phyloP scores from a whole-genome alignment of 2,888 invertebrate genomes.

The Agrenia bidenticulata region DNA sequence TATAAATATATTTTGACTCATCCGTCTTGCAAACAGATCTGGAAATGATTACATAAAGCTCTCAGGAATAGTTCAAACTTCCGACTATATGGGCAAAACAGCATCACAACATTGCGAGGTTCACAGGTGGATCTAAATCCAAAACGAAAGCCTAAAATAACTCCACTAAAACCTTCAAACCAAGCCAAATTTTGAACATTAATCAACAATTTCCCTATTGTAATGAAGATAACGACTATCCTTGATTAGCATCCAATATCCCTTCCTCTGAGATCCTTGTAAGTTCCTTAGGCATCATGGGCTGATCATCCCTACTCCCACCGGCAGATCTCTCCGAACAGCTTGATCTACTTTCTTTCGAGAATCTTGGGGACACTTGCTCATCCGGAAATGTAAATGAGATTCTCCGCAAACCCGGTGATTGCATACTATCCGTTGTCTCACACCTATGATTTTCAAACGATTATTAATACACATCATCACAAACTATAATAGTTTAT shows the following conservation, averaged over 20 bases:
- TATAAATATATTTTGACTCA: too few species aligned
- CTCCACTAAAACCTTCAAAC: neutral
- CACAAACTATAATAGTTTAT: neutral
- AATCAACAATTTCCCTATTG: neutral
- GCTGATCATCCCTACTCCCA: conserved; percentile 17
- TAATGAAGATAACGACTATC: too few species aligned
- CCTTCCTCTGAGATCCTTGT: conserved; percentile 84
- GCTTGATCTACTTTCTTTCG: conserved; percentile 24
- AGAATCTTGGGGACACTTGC: conserved; percentile 37
- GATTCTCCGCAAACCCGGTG: conserved; percentile 41
- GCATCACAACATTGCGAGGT: too few species aligned
- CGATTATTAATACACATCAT: neutral
- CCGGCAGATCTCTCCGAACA: conserved; percentile 5
- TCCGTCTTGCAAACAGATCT: too few species aligned
- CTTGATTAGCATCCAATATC: conserved; percentile 72
- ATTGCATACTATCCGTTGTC: conserved; percentile 43
- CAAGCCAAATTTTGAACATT: neutral
- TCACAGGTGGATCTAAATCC: too few species aligned
- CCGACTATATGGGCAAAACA: too few species aligned
- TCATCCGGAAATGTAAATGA: conserved; percentile 47
- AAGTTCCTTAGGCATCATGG: conserved; percentile 60
- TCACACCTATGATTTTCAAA: conserved; percentile 41
- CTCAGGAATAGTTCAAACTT: too few species aligned
- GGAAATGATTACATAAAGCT: too few species aligned
- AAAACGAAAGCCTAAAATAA: too few species aligned